phyloP scores from a whole-genome alignment of 2,888 invertebrate genomes.

The Dyspetes luteomarginatus region DNA sequence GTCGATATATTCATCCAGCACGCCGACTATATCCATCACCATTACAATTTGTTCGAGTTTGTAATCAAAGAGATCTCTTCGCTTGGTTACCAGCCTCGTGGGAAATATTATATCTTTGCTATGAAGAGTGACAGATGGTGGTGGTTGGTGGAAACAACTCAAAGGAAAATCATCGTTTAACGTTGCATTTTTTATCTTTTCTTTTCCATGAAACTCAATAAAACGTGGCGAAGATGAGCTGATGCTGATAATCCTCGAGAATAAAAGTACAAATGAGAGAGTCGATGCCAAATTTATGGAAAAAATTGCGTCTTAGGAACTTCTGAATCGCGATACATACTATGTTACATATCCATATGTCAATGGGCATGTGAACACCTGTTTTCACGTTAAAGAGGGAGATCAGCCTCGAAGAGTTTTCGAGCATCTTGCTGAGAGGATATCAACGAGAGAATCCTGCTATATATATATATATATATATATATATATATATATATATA shows the following conservation, averaged over 20 bases:
- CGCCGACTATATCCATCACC: constrained; percentile 44
- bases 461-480: not conserved
- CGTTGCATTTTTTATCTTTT: no score
- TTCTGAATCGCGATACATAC: not conserved
- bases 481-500: constrained; percentile 1
- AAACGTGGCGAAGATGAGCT: no score
- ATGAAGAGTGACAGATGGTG: not conserved
- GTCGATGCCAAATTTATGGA: no score
- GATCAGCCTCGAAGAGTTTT: constrained; percentile 11
- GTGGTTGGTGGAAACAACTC: not conserved
- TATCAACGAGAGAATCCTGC: not conserved
- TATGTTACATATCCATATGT: not conserved
- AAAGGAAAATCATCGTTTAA: not conserved
- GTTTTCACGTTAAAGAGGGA: constrained; percentile 32
- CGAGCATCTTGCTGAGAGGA: not conserved
- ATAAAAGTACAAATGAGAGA: no score
- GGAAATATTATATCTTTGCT: constrained; percentile 30
- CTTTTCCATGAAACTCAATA: no score
- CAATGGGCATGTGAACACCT: constrained; percentile 4
- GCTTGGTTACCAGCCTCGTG: constrained; percentile 29
- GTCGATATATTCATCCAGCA: constrained; percentile 43
- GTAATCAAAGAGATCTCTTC: constrained; percentile 46
- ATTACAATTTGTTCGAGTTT: constrained; percentile 56
- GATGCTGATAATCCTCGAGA: no score
- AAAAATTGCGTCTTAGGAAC: no score